These are phyloP conservation scores for Caranx ignobilis DNA, from an alignment of 2,113 vertebrate species.

Conservation along the genomic window DNA sequence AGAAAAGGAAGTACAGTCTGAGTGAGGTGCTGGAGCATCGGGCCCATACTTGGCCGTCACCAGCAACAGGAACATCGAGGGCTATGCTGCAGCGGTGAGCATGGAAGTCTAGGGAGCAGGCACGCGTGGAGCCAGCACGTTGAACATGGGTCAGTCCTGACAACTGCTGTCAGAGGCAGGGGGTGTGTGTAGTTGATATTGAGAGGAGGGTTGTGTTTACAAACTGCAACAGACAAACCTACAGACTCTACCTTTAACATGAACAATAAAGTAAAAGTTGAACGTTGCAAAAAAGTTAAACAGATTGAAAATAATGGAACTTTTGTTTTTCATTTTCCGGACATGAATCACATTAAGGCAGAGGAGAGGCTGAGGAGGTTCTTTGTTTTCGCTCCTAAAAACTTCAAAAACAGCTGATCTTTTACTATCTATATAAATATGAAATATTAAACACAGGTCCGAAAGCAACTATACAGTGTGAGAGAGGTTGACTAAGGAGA, in stretches of 20 bases:
- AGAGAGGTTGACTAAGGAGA: conserved; percentile 13
- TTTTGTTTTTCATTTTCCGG: not conserved
- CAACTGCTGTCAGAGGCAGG: too few species aligned
- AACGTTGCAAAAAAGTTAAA: not conserved
- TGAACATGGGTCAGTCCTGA: too few species aligned
- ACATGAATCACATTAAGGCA: conserved; percentile 36
- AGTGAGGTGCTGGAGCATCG: too few species aligned
- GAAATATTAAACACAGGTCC: conserved; percentile 43
- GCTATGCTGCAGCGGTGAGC: too few species aligned
- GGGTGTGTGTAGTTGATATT: too few species aligned
- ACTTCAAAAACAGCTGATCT: conserved; percentile 51
- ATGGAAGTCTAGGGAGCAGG: too few species aligned
- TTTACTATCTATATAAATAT: conserved; percentile 36
- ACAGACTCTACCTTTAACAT: not conserved
- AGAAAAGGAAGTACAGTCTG: too few species aligned
- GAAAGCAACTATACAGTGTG: conserved; percentile 4
- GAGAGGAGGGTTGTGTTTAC: too few species aligned
- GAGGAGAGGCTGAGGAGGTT: conserved; percentile 5
- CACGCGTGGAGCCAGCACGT: too few species aligned
- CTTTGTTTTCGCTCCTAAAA: conserved; percentile 15
- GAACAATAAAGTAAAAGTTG: not conserved
- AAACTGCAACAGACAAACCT: too few species aligned
- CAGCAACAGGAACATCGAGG: too few species aligned
- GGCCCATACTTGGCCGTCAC: too few species aligned
- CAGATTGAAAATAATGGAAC: not conserved